Evolutionary conservation across 2,888 invertebrate species (phyloP), one percentile per base, ranked within the genome.

Genomic region (Dione vanillae): DNA sequence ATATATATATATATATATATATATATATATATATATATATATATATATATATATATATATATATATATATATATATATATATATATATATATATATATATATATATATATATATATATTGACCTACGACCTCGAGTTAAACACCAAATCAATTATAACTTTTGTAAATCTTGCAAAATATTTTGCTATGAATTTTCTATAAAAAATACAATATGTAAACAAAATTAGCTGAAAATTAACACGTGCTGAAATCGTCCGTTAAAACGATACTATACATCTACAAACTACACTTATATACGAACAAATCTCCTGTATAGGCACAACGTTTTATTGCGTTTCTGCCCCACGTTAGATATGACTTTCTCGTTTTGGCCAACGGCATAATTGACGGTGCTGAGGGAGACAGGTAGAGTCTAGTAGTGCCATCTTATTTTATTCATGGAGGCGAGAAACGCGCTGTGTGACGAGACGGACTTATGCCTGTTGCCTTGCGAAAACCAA

Each of bases 401-500:
- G 89, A 88, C 80, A 80, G 87, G 78, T 83, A 85, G 82, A 78
- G 79, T 78, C 80, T 81, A 82, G 82, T 82, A 79, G 82, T 82
- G 81, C 84, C 81, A 79, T 86, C 87, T 86, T 89, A 85, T 87
- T 88, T 90, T 90, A 89, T 90, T 90, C 86, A 90, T 87, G 86
- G 84, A 85, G 80, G 81, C 80, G 82, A 82, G 83, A 83, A 82
- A 82, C 80, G 74, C 75, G 74, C 76, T 70, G 83, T 78, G 76
- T 70, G 66, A 80, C 77, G 86, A 86, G 87, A 90, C 82, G 81
- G 88, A 76, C 76, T 80, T 81, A 87, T 78, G 78, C 74, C 78
- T 77, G 78, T 77, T 76, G 79, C 79, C 74, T 82, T 78, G 82
- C 67, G 87, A 79, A 80, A 82, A 85, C 86, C 80, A 82, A 82